Evolutionary conservation across 2,113 vertebrate genomes (phyloP).

Genomic region (Callionymus lyra): DNA sequence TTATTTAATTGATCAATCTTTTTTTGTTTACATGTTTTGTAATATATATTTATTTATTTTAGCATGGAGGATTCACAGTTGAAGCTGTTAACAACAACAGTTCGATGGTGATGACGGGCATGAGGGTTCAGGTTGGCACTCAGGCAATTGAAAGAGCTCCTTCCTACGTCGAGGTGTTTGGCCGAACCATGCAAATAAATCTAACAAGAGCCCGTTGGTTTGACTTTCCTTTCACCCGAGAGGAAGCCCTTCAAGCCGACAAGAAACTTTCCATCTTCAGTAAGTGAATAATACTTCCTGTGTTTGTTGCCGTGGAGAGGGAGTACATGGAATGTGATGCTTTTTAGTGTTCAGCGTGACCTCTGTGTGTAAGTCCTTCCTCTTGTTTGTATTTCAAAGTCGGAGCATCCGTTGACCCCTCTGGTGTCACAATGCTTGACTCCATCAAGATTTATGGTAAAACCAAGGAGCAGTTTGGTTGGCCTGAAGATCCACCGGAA

Average conservation of each 20-base stretch:
- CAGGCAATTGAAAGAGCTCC: conserved; percentile 91
- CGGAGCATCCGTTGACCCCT: conserved; percentile 93
- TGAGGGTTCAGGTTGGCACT: conserved; percentile 92
- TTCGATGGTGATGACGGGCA: conserved; percentile 98
- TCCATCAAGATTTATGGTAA: conserved; percentile 98
- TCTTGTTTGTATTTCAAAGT: conserved; percentile 56
- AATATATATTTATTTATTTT: too few relatives aligned
- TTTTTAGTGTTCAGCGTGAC: neutral
- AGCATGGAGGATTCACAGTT: conserved; percentile 94
- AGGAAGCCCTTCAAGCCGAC: conserved; percentile 94
- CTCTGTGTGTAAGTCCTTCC: conserved; percentile 2
- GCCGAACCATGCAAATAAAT: conserved; percentile 95
- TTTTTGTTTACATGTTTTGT: too few relatives aligned
- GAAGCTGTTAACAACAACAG: conserved; percentile 93
- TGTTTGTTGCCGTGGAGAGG: neutral
- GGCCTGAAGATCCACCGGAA: conserved; percentile 94
- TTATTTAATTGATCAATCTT: too few relatives aligned
- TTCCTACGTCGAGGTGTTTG: conserved; percentile 91
- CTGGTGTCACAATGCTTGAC: conserved; percentile 97
- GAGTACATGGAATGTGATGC: neutral
- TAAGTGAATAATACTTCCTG: conserved; percentile 51
- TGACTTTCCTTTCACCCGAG: conserved; percentile 93
- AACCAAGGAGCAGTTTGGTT: conserved; percentile 98
- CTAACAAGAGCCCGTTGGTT: conserved; percentile 96
- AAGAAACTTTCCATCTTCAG: conserved; percentile 94